Conservation (phyloP, 2,797 vertebrate species). For the Scolopax bukidnonensis region DNA sequence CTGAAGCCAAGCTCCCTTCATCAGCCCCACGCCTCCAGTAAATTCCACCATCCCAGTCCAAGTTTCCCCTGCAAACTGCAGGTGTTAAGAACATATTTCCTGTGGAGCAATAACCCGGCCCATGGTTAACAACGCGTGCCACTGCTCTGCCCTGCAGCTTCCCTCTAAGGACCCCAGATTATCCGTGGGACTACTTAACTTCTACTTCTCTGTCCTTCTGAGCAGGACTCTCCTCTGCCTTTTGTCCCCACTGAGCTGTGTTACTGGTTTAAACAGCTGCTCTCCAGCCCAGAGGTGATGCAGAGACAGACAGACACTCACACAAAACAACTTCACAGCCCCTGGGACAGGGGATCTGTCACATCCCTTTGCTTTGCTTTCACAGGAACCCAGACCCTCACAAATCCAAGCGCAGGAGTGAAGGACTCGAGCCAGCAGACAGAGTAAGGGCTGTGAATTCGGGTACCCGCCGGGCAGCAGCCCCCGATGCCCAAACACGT, state of each 20-base stretch:
- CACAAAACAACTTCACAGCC: accelerated
- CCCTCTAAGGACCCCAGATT: neutral
- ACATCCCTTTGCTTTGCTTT: neutral
- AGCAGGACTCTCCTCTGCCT: neutral
- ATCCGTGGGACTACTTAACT: neutral
- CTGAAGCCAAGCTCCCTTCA: neutral
- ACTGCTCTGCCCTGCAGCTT: neutral
- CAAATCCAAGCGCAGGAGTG: neutral
- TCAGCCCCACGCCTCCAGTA: neutral
- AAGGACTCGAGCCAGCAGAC: conserved; percentile 81
- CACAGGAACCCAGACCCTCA: conserved; percentile 77
- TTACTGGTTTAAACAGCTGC: neutral
- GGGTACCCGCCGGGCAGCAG: accelerated
- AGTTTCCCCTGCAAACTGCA: neutral
- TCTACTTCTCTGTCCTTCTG: neutral
- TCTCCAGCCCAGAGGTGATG: too few species aligned
- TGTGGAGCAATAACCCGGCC: neutral
- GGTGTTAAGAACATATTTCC: neutral
- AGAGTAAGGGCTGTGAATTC: conserved; percentile 65
- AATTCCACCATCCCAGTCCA: accelerated
- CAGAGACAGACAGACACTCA: accelerated
- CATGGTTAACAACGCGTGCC: accelerated
- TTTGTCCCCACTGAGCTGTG: accelerated
- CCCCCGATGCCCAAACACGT: accelerated
- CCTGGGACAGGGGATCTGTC: accelerated